Evolutionary conservation across 2,888 invertebrate species (phyloP), one percentile per base, ranked within the genome.

Genomic region (Nebria salina): DNA sequence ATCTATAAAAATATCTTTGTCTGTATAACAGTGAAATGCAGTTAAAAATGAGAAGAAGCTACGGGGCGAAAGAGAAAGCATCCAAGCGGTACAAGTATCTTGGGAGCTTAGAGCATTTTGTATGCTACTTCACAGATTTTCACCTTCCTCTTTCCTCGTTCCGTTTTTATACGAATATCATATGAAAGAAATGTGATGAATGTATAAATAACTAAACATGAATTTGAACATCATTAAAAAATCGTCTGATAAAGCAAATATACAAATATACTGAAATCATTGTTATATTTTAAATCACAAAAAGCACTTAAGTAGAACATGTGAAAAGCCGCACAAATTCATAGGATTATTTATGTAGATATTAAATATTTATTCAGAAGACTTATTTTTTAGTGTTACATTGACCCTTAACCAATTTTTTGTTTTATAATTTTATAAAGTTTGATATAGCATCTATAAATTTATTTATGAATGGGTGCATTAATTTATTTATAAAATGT

Each of bases 11-110:
- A 54, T 54, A 8, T 54, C 11, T 3, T 8, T 73, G 42, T 73
- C 20, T 73, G 73, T 73, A 43, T 54, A 42, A 34, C 42, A 42
- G 73, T 73, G 73, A 73, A 73, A 73, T 73, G 73, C 73, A 73
- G 73, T 73, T 72, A 73, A 73, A 73, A 73, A 43, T 73, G 73
- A 72, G 25, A 25, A 7, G 15, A 72, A 42, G 34, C 34, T 73
- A 54, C 20, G 11, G 11, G 73, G 73, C 73, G 73, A 15, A 54
- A 54, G 54, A 54, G 54, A 54, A 54, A 8, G 54, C 54, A 54
- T 11, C 54, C 54, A 54, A 54, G 54, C 54, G 54, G 54, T 54
- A 54, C 54, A 54, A 54, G 54, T 54, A 54, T 54, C 54, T 54
- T 54, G 54, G 54, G 54, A 54, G 54, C 54, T 54, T 8, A 11